A percentile compares a stretch with the other conserved stretches of the same genome.
phyloP scores from a whole-genome alignment of 2,888 invertebrate genomes.

The Volucella bombylans region DNA sequence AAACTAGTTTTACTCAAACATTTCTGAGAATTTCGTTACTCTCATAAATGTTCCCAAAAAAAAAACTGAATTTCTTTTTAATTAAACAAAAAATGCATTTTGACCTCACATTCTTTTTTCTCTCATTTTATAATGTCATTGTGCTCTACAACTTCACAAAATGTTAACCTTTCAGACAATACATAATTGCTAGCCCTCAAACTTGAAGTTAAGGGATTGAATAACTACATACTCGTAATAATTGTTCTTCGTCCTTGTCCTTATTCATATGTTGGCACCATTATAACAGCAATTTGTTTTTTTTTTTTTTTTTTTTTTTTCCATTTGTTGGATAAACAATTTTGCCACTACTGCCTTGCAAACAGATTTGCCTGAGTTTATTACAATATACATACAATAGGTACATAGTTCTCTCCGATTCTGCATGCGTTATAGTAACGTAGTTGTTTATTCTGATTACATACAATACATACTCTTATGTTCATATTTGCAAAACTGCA shows the following conservation, averaged over 20 bases:
- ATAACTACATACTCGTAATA: conserved; percentile 28
- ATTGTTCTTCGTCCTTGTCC: conserved; percentile 50
- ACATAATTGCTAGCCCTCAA: conserved; percentile 61
- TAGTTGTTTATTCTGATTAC: conserved; percentile 8
- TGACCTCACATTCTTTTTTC: neutral
- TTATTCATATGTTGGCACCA: conserved; percentile 44
- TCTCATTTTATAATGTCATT: conserved; percentile 21
- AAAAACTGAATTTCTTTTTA: too few relatives aligned
- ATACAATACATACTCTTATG: conserved; percentile 8
- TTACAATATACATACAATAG: conserved; percentile 49
- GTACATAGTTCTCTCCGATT: conserved; percentile 37
- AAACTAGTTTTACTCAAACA: too few relatives aligned
- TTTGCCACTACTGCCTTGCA: conserved; percentile 39
- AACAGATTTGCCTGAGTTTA: conserved; percentile 66
- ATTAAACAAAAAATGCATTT: neutral
- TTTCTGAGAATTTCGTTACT: too few relatives aligned
- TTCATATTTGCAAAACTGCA: conserved; percentile 60
- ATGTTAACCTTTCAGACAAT: conserved; percentile 51
- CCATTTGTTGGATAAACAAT: conserved; percentile 19
- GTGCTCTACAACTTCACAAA: conserved; percentile 52
- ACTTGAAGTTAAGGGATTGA: conserved; percentile 49
- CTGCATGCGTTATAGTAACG: conserved; percentile 12
- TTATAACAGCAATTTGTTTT: conserved; percentile 21
- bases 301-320: conserved; percentile 17
- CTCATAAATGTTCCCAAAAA: too few relatives aligned